These are phyloP conservation scores for Micrasema longulum DNA, from an alignment of 1,140 invertebrate species.

Conservation along the genomic window DNA sequence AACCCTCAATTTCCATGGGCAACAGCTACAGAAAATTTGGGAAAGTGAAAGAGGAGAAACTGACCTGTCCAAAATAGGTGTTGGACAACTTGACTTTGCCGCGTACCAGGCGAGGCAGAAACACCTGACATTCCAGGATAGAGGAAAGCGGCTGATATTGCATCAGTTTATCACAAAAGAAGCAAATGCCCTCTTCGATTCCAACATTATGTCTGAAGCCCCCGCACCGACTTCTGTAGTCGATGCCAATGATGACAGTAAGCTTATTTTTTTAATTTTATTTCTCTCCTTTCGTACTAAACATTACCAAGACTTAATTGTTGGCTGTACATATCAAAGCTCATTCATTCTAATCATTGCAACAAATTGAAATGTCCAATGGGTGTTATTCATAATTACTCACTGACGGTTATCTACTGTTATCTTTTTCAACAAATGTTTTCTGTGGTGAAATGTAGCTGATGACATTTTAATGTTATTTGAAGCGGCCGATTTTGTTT, in stretches of 20 bases:
- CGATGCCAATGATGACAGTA: slow-evolving; percentile 65
- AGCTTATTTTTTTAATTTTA: no score
- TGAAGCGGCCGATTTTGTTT: no score
- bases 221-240: slow-evolving; percentile 61
- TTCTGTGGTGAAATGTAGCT: no score
- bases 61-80: slow-evolving; percentile 75
- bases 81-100: slow-evolving; percentile 77
- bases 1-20: slow-evolving; percentile 85
- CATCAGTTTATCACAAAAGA: slow-evolving; percentile 87
- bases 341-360: no score
- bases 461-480: no score
- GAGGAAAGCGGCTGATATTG: slow-evolving; percentile 83
- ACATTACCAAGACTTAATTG: no score
- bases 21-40: slow-evolving; percentile 87
- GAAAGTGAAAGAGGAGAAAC: slow-evolving; percentile 82
- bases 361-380: no score
- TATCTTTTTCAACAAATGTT: no score
- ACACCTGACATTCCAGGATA: slow-evolving; percentile 81
- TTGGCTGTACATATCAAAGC: no score
- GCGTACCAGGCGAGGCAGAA: slow-evolving; percentile 84
- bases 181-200: slow-evolving; percentile 76
- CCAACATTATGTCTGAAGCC: slow-evolving; percentile 68
- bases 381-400: no score
- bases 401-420: no score
- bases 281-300: no score